phyloP scores from a whole-genome alignment of 2,797 vertebrate species.

The Cyprinella venusta region DNA sequence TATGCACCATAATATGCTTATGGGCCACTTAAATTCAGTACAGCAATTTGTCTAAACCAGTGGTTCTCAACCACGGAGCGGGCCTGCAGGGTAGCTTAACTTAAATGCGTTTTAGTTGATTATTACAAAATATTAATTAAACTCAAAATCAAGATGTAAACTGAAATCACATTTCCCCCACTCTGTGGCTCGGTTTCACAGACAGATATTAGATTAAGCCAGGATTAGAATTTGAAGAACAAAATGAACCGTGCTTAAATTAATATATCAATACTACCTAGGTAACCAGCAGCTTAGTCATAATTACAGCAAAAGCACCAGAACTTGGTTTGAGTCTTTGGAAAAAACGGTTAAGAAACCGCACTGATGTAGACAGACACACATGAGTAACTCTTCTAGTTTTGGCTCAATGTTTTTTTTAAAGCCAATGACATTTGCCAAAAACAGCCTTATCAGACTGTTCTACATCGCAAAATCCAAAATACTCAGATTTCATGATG shows the following conservation, averaged over 20 bases:
- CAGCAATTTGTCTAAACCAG: background rate
- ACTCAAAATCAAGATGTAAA: background rate
- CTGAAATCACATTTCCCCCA: too few species aligned
- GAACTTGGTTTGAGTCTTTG: background rate
- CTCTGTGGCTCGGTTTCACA: too few species aligned
- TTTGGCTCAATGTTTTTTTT: background rate
- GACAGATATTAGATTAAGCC: too few species aligned
- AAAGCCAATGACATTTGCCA: background rate
- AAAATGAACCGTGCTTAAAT: background rate
- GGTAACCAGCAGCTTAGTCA: background rate
- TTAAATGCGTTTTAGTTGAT: background rate
- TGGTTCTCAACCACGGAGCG: background rate
- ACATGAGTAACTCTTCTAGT: background rate
- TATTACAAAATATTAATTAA: background rate
- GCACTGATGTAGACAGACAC: background rate
- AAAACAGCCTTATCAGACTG: background rate
- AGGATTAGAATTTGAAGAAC: background rate
- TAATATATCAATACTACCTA: background rate
- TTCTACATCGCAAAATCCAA: background rate
- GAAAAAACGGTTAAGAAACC: background rate
- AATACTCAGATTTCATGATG: conserved; percentile 4
- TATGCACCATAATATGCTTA: too few species aligned
- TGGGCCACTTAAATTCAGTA: background rate
- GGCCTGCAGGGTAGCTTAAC: background rate
- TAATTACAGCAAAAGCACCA: background rate